Conservation (phyloP, 2,888 invertebrate genomes). For the Caenorhabditis angaria region DNA sequence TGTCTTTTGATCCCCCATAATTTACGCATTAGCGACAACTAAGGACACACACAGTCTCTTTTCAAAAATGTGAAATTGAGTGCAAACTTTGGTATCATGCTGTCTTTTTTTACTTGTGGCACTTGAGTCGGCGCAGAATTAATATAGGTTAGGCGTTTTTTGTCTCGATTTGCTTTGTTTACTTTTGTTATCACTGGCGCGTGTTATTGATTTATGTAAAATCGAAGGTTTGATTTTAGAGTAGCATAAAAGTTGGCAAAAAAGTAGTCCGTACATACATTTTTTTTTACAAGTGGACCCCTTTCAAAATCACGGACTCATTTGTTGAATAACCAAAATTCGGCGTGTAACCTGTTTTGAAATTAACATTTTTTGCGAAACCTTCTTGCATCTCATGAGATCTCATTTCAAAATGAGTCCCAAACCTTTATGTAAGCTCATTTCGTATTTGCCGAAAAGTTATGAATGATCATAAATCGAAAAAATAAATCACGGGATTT, state of each 20-base stretch:
- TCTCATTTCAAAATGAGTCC: too few relatives aligned
- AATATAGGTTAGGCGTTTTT: slow-evolving; percentile 9
- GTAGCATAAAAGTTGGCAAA: too few relatives aligned
- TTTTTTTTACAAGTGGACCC: too few relatives aligned
- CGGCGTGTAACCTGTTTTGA: too few relatives aligned
- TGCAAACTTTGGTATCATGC: slow-evolving; percentile 4
- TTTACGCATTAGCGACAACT: not conserved
- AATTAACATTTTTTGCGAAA: too few relatives aligned
- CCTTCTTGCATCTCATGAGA: too few relatives aligned
- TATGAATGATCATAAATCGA: slow-evolving; percentile 22
- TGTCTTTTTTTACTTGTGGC: not conserved
- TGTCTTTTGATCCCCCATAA: not conserved
- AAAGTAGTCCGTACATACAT: too few relatives aligned
- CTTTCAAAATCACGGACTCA: too few relatives aligned
- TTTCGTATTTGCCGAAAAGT: slow-evolving; percentile 21
- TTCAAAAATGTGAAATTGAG: not conserved
- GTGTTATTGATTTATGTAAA: not conserved
- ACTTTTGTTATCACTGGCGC: not conserved
- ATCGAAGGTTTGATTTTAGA: too few relatives aligned
- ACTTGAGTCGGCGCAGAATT: not conserved
- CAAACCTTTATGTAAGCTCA: too few relatives aligned
- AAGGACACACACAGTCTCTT: not conserved
- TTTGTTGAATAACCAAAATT: too few relatives aligned
- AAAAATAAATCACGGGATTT: slow-evolving; percentile 4
- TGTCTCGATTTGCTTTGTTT: slow-evolving; percentile 27